phyloP scores from a whole-genome alignment of 2,113 vertebrate genomes.

The Mesitornis unicolor region DNA sequence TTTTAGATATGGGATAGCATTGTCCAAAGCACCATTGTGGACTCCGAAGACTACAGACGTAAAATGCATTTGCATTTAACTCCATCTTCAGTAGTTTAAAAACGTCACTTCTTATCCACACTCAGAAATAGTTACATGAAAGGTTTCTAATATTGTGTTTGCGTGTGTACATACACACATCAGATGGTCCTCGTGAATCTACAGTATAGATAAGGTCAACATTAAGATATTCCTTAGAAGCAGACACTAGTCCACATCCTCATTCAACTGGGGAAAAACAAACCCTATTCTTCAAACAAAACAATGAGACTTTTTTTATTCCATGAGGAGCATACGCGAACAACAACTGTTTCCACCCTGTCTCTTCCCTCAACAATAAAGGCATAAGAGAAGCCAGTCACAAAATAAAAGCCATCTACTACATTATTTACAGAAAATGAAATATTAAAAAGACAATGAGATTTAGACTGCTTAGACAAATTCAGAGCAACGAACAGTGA shows the following conservation, averaged over 20 bases:
- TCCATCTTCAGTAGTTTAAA: conserved; percentile 52
- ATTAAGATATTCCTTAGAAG: not conserved
- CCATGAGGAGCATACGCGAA: not conserved
- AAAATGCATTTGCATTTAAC: not conserved
- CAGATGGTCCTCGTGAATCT: not conserved
- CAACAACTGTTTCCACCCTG: not conserved
- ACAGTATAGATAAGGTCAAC: conserved; percentile 37
- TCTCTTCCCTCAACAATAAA: not conserved
- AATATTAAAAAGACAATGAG: conserved; percentile 33
- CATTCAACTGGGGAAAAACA: not conserved
- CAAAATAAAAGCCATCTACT: conserved; percentile 33
- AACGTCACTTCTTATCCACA: not conserved
- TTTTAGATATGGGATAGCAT: not conserved
- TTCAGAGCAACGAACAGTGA: not conserved
- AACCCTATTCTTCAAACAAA: conserved; percentile 20
- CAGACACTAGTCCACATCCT: not conserved
- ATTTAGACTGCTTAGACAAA: not conserved
- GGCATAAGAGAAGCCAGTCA: not conserved
- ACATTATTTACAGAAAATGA: conserved; percentile 56
- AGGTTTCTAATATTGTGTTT: not conserved
- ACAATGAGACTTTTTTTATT: not conserved
- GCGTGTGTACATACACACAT: not conserved
- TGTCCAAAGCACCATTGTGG: conserved; percentile 1
- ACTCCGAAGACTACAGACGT: conserved; percentile 21
- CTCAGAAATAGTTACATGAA: conserved; percentile 11